Evolutionary conservation across 2,113 vertebrate species (phyloP).

Genomic region (Protomyctophum bolini): DNA sequence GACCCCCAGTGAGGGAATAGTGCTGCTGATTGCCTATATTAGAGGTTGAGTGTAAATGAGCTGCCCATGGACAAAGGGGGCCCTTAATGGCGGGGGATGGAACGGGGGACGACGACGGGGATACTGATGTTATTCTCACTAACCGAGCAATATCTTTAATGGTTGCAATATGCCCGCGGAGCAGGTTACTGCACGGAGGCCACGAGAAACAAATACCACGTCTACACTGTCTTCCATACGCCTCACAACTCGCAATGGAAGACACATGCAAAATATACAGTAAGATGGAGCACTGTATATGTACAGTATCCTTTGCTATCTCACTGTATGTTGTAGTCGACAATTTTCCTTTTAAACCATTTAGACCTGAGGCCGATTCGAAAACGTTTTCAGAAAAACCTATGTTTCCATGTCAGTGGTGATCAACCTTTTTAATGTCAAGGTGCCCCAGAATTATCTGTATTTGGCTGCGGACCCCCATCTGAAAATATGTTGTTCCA

Average conservation of each 20-base stretch:
- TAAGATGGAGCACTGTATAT: conserved; percentile 20
- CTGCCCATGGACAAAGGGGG: conserved; percentile 59
- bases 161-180: conserved; percentile 60
- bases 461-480: too few relatives aligned
- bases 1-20: conserved; percentile 65
- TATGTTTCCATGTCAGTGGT: too few relatives aligned
- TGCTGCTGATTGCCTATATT: conserved; percentile 70
- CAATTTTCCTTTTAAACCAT: too few relatives aligned
- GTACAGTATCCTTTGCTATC: conserved; percentile 23
- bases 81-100: conserved; percentile 34
- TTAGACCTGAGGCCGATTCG: too few relatives aligned
- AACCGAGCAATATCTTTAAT: conserved; percentile 75
- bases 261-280: neutral
- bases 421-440: too few relatives aligned
- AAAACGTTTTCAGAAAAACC: too few relatives aligned
- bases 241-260: neutral
- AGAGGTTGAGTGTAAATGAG: conserved; percentile 68
- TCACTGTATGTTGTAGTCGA: neutral
- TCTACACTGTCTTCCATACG: conserved; percentile 58
- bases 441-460: too few relatives aligned
- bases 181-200: conserved; percentile 25
- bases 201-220: conserved; percentile 34
- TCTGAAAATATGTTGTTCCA: too few relatives aligned
- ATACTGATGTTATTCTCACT: conserved; percentile 56
- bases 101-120: conserved; percentile 13